Conservation (phyloP, 2,888 invertebrate species). For the Hirudinaria manillensis region DNA sequence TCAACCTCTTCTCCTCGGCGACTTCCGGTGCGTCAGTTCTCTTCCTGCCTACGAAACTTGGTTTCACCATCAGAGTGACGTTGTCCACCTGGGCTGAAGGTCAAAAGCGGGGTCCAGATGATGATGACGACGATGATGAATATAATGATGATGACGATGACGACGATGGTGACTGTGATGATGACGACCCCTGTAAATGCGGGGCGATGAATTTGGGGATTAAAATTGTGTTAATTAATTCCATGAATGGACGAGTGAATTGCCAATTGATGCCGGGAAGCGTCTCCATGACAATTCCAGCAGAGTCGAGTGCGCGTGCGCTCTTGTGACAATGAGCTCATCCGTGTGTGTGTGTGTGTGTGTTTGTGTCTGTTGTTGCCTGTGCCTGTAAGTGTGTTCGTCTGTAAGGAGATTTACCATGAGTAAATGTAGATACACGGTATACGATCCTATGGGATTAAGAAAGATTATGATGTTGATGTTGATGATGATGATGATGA, state of each 20-base stretch:
- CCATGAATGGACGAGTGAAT: too few relatives aligned
- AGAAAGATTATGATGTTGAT: constrained; percentile 27
- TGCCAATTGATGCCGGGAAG: too few relatives aligned
- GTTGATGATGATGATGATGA: constrained; percentile 33
- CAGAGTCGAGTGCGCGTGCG: too few relatives aligned
- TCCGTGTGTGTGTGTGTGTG: too few relatives aligned
- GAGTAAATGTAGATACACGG: not conserved
- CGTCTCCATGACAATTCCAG: too few relatives aligned
- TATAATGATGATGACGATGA: not conserved
- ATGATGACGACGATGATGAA: not conserved
- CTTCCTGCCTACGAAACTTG: not conserved
- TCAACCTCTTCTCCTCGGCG: not conserved
- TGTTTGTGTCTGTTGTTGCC: too few relatives aligned
- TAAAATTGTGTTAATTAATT: too few relatives aligned
- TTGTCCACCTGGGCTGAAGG: constrained; percentile 29
- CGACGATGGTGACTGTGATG: constrained; percentile 15
- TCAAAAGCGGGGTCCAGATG: not conserved
- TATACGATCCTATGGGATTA: too few relatives aligned
- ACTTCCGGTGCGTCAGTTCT: not conserved
- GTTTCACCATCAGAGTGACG: constrained; percentile 4
- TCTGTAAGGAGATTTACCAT: too few relatives aligned
- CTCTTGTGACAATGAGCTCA: too few relatives aligned
- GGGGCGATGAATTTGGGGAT: too few relatives aligned
- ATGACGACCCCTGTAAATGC: not conserved
- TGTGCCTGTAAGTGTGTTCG: too few relatives aligned